Percentiles rank a stretch among this genome's conserved stretches.
phyloP scores from a whole-genome alignment of 2,113 vertebrate species.

The Dipodomys stephensi region DNA sequence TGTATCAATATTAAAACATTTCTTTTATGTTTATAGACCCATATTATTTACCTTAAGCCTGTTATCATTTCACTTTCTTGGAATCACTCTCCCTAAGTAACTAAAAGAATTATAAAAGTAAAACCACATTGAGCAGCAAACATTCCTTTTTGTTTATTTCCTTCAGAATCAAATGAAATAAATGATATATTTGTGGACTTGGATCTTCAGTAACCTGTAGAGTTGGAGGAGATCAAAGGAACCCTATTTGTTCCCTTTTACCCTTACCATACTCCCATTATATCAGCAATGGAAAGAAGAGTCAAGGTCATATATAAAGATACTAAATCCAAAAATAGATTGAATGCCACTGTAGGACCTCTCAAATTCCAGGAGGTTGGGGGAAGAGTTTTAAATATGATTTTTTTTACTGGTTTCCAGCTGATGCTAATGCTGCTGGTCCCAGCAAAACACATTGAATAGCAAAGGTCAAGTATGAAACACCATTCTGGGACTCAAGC shows the following conservation, averaged over 20 bases:
- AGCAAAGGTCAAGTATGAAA: neutral
- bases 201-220: neutral
- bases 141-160: neutral
- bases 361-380: neutral
- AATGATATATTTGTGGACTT: neutral
- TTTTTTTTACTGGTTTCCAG: neutral
- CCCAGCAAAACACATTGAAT: neutral
- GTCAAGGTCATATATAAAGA: neutral
- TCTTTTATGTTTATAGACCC: neutral
- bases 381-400: neutral
- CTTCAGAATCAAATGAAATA: constrained; percentile 3
- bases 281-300: neutral
- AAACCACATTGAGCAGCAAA: neutral
- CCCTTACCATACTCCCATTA: neutral
- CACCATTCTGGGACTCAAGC: neutral
- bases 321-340: neutral
- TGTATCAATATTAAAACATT: neutral
- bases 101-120: neutral
- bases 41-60: constrained; percentile 6
- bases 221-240: no score
- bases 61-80: neutral
- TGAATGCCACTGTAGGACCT: neutral
- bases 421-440: neutral
- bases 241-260: neutral
- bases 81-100: neutral